Evolutionary conservation across 2,113 vertebrate species (phyloP).

Genomic region (Tachysurus fulvidraco): DNA sequence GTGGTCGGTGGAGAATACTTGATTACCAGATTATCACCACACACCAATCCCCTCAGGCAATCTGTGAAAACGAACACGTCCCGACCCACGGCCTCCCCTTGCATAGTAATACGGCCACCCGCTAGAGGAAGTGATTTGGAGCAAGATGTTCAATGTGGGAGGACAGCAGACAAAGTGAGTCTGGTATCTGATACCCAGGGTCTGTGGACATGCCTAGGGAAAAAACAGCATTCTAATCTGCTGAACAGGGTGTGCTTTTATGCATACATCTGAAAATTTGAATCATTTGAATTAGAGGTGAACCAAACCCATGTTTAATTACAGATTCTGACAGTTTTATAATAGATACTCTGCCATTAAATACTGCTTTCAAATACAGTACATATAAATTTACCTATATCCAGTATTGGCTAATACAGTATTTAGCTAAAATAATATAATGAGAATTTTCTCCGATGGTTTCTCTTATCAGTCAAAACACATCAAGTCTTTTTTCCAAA

Average conservation of each 20-base stretch:
- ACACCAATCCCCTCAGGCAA: constrained; percentile 56
- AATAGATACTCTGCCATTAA: no score
- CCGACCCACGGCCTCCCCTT: constrained; percentile 56
- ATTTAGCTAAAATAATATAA: no score
- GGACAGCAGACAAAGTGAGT: constrained; percentile 53
- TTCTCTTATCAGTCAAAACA: no score
- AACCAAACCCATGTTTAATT: neutral
- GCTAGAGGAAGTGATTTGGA: constrained; percentile 34
- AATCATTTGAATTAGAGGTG: neutral
- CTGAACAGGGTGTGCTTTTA: constrained; percentile 38
- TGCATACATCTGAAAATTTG: neutral
- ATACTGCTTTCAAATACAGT: no score
- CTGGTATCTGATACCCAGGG: constrained; percentile 43
- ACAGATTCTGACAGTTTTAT: neutral
- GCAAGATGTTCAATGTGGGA: constrained; percentile 49
- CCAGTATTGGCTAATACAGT: no score
- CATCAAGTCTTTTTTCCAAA: no score
- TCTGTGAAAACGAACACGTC: constrained; percentile 58
- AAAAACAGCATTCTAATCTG: constrained; percentile 57
- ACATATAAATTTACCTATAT: neutral
- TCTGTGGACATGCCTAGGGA: constrained; percentile 44
- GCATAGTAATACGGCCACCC: constrained; percentile 59
- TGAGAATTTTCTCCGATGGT: no score
- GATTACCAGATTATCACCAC: constrained; percentile 63
- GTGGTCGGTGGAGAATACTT: constrained; percentile 42